Evolutionary conservation across 2,888 invertebrate species (phyloP), one percentile per base, ranked within the genome.

Genomic region (Lepidonotus clava): DNA sequence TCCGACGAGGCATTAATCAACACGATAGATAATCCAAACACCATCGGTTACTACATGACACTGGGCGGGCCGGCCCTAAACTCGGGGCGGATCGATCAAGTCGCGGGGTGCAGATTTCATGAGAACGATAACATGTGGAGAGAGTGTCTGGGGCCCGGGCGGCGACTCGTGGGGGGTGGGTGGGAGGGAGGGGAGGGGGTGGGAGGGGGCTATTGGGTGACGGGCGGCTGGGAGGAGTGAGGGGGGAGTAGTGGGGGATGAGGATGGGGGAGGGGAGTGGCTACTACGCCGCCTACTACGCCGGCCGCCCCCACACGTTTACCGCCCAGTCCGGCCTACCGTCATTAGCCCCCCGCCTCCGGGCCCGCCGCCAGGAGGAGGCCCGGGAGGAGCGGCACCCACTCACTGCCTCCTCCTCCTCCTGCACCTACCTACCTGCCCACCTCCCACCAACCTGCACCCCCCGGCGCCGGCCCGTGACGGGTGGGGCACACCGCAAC

Each of bases 11-110:
- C 80, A 80, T 80, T 80, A 80, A 80, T 80, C 80, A 80, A 80
- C 80, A 41, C 24, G 80, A 80, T 80, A 80, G 80, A 80, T 80
- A 80, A 80, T 46, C 41, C 51, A 80, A 80, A 80, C 80, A 80
- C 41, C 46, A 80, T 80, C 80, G 46, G 46, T 80, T 80, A 80
- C 80, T 80, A 41, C 46, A 28, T 51, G 80, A 80, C 80, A 80
- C 32, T 71, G 32, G 41, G 46, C 80, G 28, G 80, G 32, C 41
- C 41, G 32, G 5, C 46, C 11, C 8, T 38, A 34, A 51, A 41
- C 80, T 46, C 80, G 40, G 32, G 0, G 21, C 24, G 51, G 46
- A 80, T 80, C 80, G 46, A 80, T 80, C 80, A 80, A 46, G 28
- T 18, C 24, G 14, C 51, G 8, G 46, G 28, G 80, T 80, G 51